These are phyloP conservation scores for Aporrectodea caliginosa DNA, from an alignment of 1,140 invertebrate genomes.

Conservation along the genomic window DNA sequence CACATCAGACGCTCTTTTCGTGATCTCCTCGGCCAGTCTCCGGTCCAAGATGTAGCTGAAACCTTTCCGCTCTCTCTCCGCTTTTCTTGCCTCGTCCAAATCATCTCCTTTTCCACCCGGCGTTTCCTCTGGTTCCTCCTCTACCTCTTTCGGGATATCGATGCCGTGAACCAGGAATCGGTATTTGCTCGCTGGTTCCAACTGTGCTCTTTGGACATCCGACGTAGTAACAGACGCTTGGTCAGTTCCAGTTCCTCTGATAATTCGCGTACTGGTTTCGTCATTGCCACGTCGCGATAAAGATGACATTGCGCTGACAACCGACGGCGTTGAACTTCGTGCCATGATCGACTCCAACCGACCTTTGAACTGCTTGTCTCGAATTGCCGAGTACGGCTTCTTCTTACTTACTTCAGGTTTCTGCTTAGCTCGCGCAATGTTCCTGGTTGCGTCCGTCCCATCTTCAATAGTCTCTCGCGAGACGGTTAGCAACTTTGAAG, in stretches of 20 bases:
- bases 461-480: too few species aligned
- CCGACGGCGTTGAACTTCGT: background rate
- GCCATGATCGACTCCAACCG: background rate
- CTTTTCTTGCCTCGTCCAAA: background rate
- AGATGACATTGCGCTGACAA: background rate
- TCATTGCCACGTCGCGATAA: background rate
- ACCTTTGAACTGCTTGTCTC: background rate
- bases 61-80: slow-evolving; percentile 9
- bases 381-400: background rate
- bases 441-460: too few species aligned
- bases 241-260: background rate
- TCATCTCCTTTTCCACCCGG: background rate
- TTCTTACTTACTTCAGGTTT: too few species aligned
- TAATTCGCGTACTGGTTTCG: background rate
- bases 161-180: slow-evolving; percentile 32
- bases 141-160: slow-evolving; percentile 19
- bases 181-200: slow-evolving; percentile 7
- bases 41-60: slow-evolving; percentile 28
- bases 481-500: too few species aligned
- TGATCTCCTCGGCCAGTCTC: slow-evolving; percentile 24
- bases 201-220: background rate
- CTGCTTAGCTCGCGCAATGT: too few species aligned
- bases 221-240: background rate
- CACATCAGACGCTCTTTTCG: slow-evolving; percentile 26
- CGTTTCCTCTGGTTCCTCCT: slow-evolving; percentile 12